Evolutionary conservation across 2,113 vertebrate genomes (phyloP).

Genomic region (Ictalurus punctatus): DNA sequence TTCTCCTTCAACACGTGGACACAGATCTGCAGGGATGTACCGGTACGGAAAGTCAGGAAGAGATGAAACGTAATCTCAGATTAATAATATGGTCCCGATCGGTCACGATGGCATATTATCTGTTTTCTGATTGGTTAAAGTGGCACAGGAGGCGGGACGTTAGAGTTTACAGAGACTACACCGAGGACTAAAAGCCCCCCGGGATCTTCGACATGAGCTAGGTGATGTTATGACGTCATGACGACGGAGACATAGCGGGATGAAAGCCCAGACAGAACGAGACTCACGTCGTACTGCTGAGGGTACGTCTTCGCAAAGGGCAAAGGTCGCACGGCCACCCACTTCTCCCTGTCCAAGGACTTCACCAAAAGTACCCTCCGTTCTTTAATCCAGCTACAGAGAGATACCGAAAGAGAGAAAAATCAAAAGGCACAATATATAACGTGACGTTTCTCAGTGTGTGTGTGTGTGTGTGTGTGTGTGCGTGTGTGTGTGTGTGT

Average conservation of each 20-base stretch:
- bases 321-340: constrained; percentile 87
- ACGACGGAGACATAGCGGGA: neutral
- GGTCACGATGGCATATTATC: neutral
- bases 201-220: neutral
- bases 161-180: neutral
- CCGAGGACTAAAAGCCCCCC: neutral
- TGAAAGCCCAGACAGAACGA: neutral
- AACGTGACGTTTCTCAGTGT: neutral
- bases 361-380: constrained; percentile 85
- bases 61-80: neutral
- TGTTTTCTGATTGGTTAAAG: neutral
- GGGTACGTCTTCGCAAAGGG: constrained; percentile 87
- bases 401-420: constrained; percentile 1
- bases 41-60: neutral
- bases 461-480: neutral
- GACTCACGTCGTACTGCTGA: constrained; percentile 86
- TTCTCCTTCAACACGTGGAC: constrained; percentile 83
- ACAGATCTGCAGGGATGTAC: constrained; percentile 78
- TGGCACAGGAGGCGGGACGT: neutral
- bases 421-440: neutral
- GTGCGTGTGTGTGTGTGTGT: constrained; percentile 5
- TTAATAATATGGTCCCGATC: neutral
- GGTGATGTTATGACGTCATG: neutral
- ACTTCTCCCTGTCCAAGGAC: constrained; percentile 87
- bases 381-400: constrained; percentile 90